Conservation (phyloP, 2,113 vertebrate species). For the Chionodraco myersi region DNA sequence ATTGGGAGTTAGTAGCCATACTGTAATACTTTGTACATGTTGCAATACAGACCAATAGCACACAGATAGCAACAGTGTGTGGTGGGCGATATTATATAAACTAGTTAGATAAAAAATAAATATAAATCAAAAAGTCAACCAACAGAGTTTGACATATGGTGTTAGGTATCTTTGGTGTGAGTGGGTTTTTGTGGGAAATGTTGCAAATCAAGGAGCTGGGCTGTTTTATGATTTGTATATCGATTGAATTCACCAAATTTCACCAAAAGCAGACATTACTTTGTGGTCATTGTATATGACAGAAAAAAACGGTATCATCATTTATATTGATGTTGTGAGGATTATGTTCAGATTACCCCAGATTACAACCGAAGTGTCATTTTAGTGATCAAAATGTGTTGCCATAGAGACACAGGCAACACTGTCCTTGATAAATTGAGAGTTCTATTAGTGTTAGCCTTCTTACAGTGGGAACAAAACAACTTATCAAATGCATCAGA, state of each 20-base stretch:
- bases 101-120: neutral
- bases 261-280: neutral
- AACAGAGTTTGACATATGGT: slow-evolving; percentile 9
- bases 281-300: neutral
- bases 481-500: neutral
- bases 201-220: neutral
- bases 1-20: slow-evolving; percentile 2
- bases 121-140: neutral
- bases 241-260: neutral
- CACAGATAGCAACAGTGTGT: neutral
- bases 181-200: neutral
- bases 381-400: neutral
- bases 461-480: neutral
- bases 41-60: neutral
- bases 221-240: neutral
- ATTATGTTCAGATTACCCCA: neutral
- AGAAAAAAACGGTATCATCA: neutral
- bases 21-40: neutral
- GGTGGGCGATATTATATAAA: neutral
- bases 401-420: neutral
- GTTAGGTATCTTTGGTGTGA: neutral
- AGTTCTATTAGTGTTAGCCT: neutral
- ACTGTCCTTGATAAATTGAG: neutral
- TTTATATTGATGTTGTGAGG: neutral
- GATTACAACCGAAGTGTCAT: too few species aligned